Evolutionary conservation across 1,140 invertebrate genomes (phyloP).

Genomic region (Megathymus violae): DNA sequence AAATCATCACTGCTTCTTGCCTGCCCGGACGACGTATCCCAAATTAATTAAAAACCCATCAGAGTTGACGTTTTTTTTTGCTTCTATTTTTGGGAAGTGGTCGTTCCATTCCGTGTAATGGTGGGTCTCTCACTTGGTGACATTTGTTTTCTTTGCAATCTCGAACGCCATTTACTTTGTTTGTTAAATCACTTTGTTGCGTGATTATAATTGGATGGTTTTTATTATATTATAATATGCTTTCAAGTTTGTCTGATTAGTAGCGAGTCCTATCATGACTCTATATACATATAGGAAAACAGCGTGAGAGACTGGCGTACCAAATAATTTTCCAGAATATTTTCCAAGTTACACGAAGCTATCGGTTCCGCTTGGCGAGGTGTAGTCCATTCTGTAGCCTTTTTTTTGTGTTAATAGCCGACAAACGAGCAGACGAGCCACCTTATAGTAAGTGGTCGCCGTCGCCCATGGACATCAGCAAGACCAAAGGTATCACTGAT

Average conservation of each 20-base stretch:
- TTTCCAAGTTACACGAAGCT: too few species aligned
- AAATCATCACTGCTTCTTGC: background rate
- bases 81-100: slow-evolving; percentile 31
- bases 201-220: slow-evolving; percentile 9
- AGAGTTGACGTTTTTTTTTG: slow-evolving; percentile 54
- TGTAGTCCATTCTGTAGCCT: too few species aligned
- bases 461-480: too few species aligned
- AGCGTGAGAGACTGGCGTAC: too few species aligned
- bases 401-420: too few species aligned
- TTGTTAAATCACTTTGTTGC: slow-evolving; percentile 4
- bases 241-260: background rate
- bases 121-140: slow-evolving; percentile 33
- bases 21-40: slow-evolving; percentile 43
- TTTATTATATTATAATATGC: background rate
- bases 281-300: too few species aligned
- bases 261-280: background rate
- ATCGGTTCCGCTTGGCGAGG: too few species aligned
- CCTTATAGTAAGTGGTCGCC: too few species aligned
- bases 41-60: slow-evolving; percentile 76
- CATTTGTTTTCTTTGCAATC: slow-evolving; percentile 22
- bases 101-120: slow-evolving; percentile 38
- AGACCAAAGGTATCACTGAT: too few species aligned
- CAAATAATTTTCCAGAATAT: too few species aligned
- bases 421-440: too few species aligned
- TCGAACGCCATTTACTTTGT: background rate